Percentiles rank a stretch among this genome's conserved stretches.
phyloP scores from a whole-genome alignment of 2,888 invertebrate species.

The Drosophila kambysellisi region DNA sequence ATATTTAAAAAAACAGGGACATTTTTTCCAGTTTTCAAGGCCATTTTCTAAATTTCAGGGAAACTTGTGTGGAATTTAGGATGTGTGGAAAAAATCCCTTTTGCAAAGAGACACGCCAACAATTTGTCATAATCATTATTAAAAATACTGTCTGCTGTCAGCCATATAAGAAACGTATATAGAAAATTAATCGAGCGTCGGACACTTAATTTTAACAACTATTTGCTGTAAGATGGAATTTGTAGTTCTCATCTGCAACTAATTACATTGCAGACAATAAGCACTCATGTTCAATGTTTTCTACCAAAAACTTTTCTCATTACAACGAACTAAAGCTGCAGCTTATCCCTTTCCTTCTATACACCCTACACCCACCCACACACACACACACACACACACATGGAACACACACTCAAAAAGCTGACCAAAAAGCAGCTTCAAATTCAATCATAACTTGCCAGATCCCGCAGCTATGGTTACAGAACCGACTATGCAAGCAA shows the following conservation, averaged over 20 bases:
- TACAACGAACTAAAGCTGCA: conserved; percentile 48
- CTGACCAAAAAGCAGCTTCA: conserved; percentile 65
- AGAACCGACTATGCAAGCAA: conserved; percentile 4
- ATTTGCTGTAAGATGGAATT: conserved; percentile 17
- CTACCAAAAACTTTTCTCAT: conserved; percentile 71
- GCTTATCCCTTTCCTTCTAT: conserved; percentile 14
- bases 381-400: conserved; percentile 15
- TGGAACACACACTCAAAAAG: conserved; percentile 21
- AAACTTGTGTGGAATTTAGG: no score
- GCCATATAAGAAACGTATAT: neutral
- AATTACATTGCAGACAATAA: conserved; percentile 61
- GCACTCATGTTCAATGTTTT: conserved; percentile 38
- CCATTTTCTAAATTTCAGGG: no score
- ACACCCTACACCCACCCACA: conserved; percentile 2
- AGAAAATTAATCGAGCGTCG: neutral
- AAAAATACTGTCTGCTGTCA: neutral
- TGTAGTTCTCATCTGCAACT: conserved; percentile 37
- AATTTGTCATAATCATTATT: neutral
- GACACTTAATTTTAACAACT: conserved; percentile 9
- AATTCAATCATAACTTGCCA: conserved; percentile 77
- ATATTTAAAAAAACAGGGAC: no score
- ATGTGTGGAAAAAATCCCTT: neutral
- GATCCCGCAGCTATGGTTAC: conserved; percentile 31
- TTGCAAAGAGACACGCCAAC: neutral
- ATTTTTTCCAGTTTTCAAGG: no score